These are phyloP conservation scores for Apodemia zela DNA, from an alignment of 2,888 invertebrate genomes.

Conservation along the genomic window DNA sequence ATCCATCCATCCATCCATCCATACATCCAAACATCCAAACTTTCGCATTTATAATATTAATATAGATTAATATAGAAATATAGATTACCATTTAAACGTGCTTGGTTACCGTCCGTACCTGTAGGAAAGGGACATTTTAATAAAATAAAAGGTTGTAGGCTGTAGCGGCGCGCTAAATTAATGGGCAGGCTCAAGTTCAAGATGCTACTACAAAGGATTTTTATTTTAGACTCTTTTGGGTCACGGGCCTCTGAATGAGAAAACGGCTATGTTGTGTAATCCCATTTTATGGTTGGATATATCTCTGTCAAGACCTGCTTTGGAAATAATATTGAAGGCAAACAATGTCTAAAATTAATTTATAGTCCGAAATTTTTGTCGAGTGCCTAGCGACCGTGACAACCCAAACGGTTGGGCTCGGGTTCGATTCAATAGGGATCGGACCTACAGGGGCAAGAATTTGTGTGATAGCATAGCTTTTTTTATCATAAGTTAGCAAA, in stretches of 20 bases:
- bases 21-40: too few relatives aligned
- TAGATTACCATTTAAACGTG: neutral
- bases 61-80: too few relatives aligned
- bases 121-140: neutral
- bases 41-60: too few relatives aligned
- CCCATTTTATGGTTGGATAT: neutral
- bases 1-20: too few relatives aligned
- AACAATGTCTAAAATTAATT: neutral
- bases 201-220: neutral
- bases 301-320: neutral
- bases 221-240: conserved; percentile 4
- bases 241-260: neutral
- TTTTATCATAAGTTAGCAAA: too few relatives aligned
- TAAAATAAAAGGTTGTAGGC: conserved; percentile 11
- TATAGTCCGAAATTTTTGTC: too few relatives aligned
- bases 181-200: neutral
- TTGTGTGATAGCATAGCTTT: too few relatives aligned
- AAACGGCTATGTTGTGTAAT: neutral
- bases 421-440: too few relatives aligned
- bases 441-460: too few relatives aligned
- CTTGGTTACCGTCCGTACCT: neutral
- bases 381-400: too few relatives aligned
- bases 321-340: neutral
- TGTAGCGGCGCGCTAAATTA: neutral
- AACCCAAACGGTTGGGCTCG: too few relatives aligned